These are phyloP conservation scores for Phenganax stokvisi DNA, from an alignment of 92 coral and sea anemone species.

Conservation along the genomic window DNA sequence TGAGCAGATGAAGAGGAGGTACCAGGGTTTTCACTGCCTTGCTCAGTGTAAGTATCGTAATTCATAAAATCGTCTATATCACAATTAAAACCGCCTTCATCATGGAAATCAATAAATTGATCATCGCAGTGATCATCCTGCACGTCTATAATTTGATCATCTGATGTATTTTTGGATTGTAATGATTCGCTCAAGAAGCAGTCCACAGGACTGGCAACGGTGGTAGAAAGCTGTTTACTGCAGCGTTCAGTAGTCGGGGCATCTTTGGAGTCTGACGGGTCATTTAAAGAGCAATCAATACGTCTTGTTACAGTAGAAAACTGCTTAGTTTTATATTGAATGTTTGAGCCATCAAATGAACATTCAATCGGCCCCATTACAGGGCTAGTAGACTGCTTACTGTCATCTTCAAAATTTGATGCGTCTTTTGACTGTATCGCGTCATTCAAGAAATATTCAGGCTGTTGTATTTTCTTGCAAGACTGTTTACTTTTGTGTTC, in stretches of 20 bases:
- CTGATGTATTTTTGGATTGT: no score
- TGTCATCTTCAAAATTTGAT: neutral
- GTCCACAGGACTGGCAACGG: no score
- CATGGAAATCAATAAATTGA: constrained; percentile 53
- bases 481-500: no score
- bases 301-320: neutral
- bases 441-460: neutral
- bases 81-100: constrained; percentile 90
- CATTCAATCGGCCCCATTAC: neutral
- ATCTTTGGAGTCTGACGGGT: neutral
- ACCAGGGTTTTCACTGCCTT: neutral
- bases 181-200: no score
- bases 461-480: no score
- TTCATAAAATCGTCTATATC: constrained; percentile 57
- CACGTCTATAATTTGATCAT: neutral
- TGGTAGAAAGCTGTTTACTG: no score
- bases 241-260: neutral
- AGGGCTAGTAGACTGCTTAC: neutral
- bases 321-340: neutral
- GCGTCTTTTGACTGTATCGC: neutral
- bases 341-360: neutral
- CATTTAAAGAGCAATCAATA: neutral
- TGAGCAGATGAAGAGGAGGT: constrained; percentile 8
- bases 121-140: neutral
- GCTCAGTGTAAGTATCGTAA: constrained; percentile 22